Percentiles rank a stretch among this genome's conserved stretches.
These are phyloP conservation scores for Hormaphis cornu DNA, from an alignment of 1,140 invertebrate genomes.

Conservation along the genomic window DNA sequence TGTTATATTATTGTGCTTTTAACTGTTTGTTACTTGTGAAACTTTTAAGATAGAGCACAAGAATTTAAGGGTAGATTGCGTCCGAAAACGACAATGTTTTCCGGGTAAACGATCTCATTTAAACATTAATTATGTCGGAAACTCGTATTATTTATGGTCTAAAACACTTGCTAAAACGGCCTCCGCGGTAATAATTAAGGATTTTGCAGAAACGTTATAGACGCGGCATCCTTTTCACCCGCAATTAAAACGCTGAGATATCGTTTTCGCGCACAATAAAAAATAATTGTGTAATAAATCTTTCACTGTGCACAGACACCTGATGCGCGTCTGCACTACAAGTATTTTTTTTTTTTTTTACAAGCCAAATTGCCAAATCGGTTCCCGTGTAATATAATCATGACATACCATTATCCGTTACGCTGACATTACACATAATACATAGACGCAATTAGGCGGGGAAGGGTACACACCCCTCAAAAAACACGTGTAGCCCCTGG, in stretches of 20 bases:
- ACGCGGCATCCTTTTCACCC: slow-evolving; percentile 4
- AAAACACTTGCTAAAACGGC: slow-evolving; percentile 22
- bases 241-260: slow-evolving; percentile 20
- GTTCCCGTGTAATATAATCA: neutral
- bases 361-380: neutral
- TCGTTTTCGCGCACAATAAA: neutral
- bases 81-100: neutral
- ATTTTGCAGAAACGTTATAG: slow-evolving; percentile 6
- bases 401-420: no score
- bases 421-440: no score
- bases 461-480: no score
- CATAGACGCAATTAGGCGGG: no score
- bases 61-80: neutral
- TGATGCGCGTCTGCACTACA: neutral
- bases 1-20: no score
- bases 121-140: slow-evolving; percentile 17
- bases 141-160: slow-evolving; percentile 14
- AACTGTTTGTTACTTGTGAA: neutral
- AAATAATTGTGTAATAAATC: slow-evolving; percentile 19
- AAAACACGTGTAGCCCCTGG: no score
- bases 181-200: slow-evolving; percentile 32
- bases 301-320: slow-evolving; percentile 7
- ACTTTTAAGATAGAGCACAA: neutral
- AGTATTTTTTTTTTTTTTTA: neutral
- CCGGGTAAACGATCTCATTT: slow-evolving; percentile 19